These are phyloP conservation scores for Hapalemur alaotrensis DNA, from an alignment of 2,797 vertebrate genomes.

Conservation along the genomic window DNA sequence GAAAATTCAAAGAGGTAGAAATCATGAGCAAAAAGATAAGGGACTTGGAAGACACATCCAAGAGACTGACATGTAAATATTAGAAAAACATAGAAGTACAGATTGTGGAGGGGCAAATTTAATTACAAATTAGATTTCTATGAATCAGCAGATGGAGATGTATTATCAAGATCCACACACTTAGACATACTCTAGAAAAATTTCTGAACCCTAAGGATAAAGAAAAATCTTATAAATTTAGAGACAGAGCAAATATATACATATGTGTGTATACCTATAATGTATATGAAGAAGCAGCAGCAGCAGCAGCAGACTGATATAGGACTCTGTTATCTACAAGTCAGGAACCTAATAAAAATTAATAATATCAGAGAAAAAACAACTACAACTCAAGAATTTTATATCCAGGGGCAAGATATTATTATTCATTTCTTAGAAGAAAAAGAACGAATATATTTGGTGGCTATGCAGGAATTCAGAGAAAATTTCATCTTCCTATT, in stretches of 20 bases:
- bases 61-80: not conserved
- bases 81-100: not conserved
- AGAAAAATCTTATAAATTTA: not conserved
- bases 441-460: not conserved
- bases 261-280: not conserved
- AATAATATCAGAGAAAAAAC: not conserved
- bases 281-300: not conserved
- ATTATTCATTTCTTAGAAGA: not conserved
- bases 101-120: not conserved
- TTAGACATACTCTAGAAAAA: not conserved
- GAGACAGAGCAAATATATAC: not conserved
- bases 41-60: not conserved
- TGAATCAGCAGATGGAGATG: not conserved
- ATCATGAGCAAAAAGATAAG: not conserved
- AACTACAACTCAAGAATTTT: not conserved
- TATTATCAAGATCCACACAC: not conserved
- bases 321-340: not conserved
- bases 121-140: not conserved
- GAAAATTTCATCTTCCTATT: not conserved
- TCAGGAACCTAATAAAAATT: not conserved
- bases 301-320: not conserved
- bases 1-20: not conserved
- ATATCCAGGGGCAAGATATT: not conserved
- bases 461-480: not conserved
- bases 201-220: not conserved